These are phyloP conservation scores for Ectobius pallidus DNA, from an alignment of 2,888 invertebrate genomes.

Conservation along the genomic window DNA sequence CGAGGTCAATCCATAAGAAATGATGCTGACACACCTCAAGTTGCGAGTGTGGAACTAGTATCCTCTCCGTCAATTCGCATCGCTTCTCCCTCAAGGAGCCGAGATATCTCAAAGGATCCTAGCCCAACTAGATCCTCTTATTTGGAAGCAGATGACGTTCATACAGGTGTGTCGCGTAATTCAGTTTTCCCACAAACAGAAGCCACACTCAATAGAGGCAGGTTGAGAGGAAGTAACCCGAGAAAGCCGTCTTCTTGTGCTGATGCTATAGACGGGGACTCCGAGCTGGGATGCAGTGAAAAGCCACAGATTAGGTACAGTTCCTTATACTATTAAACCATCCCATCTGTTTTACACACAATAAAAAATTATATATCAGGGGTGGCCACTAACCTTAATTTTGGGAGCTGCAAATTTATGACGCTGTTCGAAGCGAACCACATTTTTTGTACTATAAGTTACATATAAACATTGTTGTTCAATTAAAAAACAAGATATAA, in stretches of 20 bases:
- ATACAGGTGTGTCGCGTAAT: constrained; percentile 36
- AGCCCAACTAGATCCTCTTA: neutral
- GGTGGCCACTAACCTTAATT: no score
- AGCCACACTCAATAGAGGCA: constrained; percentile 19
- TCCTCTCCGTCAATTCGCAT: neutral
- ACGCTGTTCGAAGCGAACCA: no score
- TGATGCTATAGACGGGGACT: constrained; percentile 36
- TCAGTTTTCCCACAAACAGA: constrained; percentile 37
- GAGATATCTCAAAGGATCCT: neutral
- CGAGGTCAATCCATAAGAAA: no score
- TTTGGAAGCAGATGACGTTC: constrained; percentile 17
- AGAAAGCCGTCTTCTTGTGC: constrained; percentile 33
- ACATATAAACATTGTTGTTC: no score
- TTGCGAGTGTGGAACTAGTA: neutral
- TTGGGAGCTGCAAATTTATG: no score
- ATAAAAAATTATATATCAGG: no score
- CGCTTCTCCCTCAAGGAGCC: neutral
- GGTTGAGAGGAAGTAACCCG: constrained; percentile 31
- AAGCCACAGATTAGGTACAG: constrained; percentile 38
- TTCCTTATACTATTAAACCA: no score
- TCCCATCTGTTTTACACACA: no score
- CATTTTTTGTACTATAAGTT: no score
- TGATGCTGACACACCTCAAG: no score
- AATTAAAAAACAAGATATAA: no score
- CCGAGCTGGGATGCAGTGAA: constrained; percentile 34